Percentiles rank a stretch among this genome's conserved stretches.
These are phyloP conservation scores for Lates japonicus DNA, from an alignment of 2,797 vertebrate species.

Conservation along the genomic window DNA sequence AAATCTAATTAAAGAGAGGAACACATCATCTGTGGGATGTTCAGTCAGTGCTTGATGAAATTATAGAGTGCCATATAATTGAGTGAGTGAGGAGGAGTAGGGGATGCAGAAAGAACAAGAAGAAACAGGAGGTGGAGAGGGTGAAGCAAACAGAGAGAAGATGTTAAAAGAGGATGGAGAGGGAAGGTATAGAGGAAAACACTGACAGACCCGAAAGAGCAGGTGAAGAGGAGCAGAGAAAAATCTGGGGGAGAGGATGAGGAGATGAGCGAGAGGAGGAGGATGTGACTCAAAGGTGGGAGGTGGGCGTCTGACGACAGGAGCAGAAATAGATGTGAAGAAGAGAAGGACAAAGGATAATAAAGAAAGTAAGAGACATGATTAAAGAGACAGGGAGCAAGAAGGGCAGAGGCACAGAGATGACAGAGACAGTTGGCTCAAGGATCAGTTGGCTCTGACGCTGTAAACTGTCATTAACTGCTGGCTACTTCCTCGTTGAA, in stretches of 20 bases:
- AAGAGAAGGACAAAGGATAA: not conserved
- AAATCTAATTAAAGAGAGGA: constrained; percentile 1
- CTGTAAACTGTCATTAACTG: constrained; percentile 18
- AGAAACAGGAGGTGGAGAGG: not conserved
- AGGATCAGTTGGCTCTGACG: not conserved
- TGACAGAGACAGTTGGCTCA: not conserved
- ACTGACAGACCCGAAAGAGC: not conserved
- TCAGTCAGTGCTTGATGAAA: constrained; percentile 29
- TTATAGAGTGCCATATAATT: not conserved
- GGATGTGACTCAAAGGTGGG: not conserved
- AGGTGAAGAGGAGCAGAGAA: not conserved
- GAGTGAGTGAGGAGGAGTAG: not conserved
- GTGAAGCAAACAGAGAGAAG: not conserved
- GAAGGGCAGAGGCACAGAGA: not conserved
- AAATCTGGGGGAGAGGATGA: not conserved
- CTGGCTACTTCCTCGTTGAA: constrained; percentile 13
- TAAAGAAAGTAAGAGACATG: not conserved
- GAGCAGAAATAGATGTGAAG: not conserved
- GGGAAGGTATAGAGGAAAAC: not conserved
- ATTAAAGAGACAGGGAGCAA: not conserved
- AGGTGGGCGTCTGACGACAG: not conserved
- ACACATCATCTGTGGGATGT: constrained; percentile 9
- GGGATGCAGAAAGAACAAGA: constrained; percentile 5
- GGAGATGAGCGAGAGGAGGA: not conserved
- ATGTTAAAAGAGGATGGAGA: not conserved